Percentiles rank a stretch among this genome's conserved stretches.
Conservation (phyloP, 2,888 invertebrate species). For the Ochlodes sylvanus region DNA sequence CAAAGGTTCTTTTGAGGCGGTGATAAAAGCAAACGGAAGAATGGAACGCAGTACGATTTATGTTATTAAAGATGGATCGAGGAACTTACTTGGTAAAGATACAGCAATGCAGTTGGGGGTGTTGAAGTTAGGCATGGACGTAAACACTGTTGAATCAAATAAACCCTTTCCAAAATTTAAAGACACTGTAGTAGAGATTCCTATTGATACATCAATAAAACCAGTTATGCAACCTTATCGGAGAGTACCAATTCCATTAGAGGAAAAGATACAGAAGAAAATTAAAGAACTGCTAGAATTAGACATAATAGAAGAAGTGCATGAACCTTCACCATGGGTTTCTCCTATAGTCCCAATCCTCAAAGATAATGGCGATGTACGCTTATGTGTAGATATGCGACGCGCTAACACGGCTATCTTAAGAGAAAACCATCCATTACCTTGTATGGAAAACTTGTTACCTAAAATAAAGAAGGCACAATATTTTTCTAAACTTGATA, state of each 20-base stretch:
- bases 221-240: neutral
- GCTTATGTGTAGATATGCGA: conserved; percentile 50
- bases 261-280: too few relatives aligned
- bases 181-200: conserved; percentile 41
- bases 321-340: conserved; percentile 43
- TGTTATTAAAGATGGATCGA: too few relatives aligned
- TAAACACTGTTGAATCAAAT: conserved; percentile 31
- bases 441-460: conserved; percentile 48
- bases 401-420: conserved; percentile 49
- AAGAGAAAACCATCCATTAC: too few relatives aligned
- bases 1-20: conserved; percentile 29
- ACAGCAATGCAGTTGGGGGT: conserved; percentile 40
- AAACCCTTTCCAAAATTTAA: conserved; percentile 43
- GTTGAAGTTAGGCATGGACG: conserved; percentile 26
- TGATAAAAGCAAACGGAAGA: conserved; percentile 5
- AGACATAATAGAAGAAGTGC: conserved; percentile 48
- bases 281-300: conserved; percentile 40
- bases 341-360: too few relatives aligned
- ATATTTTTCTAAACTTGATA: conserved; percentile 52
- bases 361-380: conserved; percentile 45
- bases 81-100: conserved; percentile 42
- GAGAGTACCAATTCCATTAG: conserved; percentile 11
- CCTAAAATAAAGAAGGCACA: conserved; percentile 46
- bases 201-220: conserved; percentile 21
- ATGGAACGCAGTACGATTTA: conserved; percentile 7